Percentiles rank a stretch among this genome's conserved stretches.
These are phyloP conservation scores for Brachystomella parvula DNA, from an alignment of 1,140 invertebrate genomes.

Conservation along the genomic window DNA sequence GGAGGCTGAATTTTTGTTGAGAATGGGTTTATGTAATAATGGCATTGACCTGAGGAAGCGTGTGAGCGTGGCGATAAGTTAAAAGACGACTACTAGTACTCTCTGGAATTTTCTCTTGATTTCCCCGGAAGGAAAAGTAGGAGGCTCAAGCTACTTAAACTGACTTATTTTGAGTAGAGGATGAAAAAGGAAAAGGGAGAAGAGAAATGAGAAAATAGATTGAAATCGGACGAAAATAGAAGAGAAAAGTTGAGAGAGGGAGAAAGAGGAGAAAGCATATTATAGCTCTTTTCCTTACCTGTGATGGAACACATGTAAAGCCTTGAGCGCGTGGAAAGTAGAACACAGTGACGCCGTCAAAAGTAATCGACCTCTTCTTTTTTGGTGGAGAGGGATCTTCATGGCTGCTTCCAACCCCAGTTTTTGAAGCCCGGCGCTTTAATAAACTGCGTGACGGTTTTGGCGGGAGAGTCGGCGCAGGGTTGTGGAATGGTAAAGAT, in stretches of 20 bases:
- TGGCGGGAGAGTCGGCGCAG: neutral
- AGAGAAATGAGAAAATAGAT: neutral
- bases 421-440: conserved; percentile 22
- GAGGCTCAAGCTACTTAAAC: no score
- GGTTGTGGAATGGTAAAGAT: neutral
- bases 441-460: conserved; percentile 20
- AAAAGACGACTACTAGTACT: no score
- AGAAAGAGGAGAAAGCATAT: neutral
- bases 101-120: no score
- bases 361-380: conserved; percentile 70
- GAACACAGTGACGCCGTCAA: conserved; percentile 86
- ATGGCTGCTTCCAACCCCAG: neutral
- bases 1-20: no score
- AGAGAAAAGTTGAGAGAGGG: neutral
- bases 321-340: conserved; percentile 93
- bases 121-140: no score
- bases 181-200: neutral
- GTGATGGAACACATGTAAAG: conserved; percentile 94
- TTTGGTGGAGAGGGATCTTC: conserved; percentile 43
- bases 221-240: neutral
- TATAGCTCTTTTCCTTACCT: conserved; percentile 46
- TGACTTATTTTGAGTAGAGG: neutral
- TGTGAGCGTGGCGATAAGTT: no score
- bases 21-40: no score
- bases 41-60: no score